Evolutionary conservation across 2,888 invertebrate species (phyloP).

Genomic region (Polymixis lichenea): DNA sequence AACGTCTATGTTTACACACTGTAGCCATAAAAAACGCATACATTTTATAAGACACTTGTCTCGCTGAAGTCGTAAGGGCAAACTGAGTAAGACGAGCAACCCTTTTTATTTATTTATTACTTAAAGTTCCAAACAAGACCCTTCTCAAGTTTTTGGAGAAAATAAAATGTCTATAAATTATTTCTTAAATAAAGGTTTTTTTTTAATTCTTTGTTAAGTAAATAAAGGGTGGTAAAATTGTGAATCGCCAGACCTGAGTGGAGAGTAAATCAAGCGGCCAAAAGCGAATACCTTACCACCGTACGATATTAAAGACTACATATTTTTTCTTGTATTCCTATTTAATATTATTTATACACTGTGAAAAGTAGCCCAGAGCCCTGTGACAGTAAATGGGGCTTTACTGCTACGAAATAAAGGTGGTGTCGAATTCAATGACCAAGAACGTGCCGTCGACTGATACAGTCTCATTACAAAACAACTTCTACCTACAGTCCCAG

Average conservation of each 20-base stretch:
- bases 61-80: slow-evolving; percentile 21
- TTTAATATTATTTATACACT: too few relatives aligned
- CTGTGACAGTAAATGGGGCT: too few relatives aligned
- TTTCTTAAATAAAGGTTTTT: slow-evolving; percentile 17
- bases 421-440: too few relatives aligned
- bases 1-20: slow-evolving; percentile 29
- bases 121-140: slow-evolving; percentile 18
- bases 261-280: neutral
- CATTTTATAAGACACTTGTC: slow-evolving; percentile 43
- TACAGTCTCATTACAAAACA: neutral
- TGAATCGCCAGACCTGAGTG: neutral
- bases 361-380: too few relatives aligned
- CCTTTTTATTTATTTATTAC: slow-evolving; percentile 33
- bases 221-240: slow-evolving; percentile 1
- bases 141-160: slow-evolving; percentile 20
- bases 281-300: too few relatives aligned
- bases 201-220: slow-evolving; percentile 28
- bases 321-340: too few relatives aligned
- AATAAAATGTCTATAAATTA: slow-evolving; percentile 36
- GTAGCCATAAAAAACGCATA: slow-evolving; percentile 21
- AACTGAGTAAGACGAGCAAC: slow-evolving; percentile 18
- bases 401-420: too few relatives aligned
- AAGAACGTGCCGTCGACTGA: too few relatives aligned
- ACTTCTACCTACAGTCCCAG: neutral
- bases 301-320: too few relatives aligned